Evolutionary conservation across 2,113 vertebrate species (phyloP).

Genomic region (Lycaon pictus): DNA sequence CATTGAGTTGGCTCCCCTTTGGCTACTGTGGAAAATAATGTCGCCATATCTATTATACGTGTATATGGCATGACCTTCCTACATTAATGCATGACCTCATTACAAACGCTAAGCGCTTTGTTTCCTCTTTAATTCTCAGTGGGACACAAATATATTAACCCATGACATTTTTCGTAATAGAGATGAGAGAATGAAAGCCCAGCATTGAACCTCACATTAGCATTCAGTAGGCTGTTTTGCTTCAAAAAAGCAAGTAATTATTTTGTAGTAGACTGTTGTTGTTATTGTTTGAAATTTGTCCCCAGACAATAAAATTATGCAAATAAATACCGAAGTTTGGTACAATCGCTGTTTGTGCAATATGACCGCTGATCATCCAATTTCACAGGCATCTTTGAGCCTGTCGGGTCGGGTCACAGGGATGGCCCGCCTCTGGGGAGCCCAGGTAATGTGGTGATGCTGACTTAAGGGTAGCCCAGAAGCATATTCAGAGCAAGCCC

Average conservation of each 20-base stretch:
- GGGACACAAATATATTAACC: slow-evolving; percentile 76
- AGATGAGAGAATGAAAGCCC: slow-evolving; percentile 62
- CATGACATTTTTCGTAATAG: slow-evolving; percentile 73
- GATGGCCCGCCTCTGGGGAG: not conserved
- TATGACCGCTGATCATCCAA: not conserved
- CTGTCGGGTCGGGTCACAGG: rapidly evolving
- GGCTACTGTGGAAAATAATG: not conserved
- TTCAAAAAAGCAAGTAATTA: slow-evolving; percentile 49
- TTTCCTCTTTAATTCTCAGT: slow-evolving; percentile 79
- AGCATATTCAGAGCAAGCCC: not conserved
- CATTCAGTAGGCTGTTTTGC: not conserved
- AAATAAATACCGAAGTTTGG: not conserved
- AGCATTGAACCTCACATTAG: not conserved
- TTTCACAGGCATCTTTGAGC: not conserved
- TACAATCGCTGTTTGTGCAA: not conserved
- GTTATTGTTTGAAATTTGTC: not conserved
- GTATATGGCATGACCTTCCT: slow-evolving; percentile 48
- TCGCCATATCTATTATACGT: not conserved
- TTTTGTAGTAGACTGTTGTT: slow-evolving; percentile 8
- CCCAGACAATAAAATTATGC: not conserved
- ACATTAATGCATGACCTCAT: slow-evolving; percentile 69
- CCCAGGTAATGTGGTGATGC: not conserved
- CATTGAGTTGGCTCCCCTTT: slow-evolving; percentile 51
- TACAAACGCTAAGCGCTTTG: slow-evolving; percentile 63
- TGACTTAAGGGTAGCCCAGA: not conserved